Evolutionary conservation across 2,888 invertebrate genomes (phyloP), one percentile per base, ranked within the genome.

Genomic region (Euclidia mi): DNA sequence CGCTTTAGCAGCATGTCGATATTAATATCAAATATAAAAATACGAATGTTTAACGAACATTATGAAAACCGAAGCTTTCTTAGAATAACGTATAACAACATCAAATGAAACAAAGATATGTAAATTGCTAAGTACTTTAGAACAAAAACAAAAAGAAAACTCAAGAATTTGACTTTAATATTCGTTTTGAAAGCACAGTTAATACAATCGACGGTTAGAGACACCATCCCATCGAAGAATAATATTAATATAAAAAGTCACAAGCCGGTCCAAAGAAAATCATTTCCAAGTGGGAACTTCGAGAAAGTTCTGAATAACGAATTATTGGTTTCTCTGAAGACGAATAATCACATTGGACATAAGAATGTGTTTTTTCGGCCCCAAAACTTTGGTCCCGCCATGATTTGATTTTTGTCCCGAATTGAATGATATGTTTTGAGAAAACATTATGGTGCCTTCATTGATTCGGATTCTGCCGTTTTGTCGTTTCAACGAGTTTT

Each of bases 321-420:
- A 91, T 92, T 91, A 92, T 92, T 92, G 89, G 90, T 90, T 88
- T 85, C 86, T 79, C 74, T 57, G 86, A 85, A 84, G 84, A 79
- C 84, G 82, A 78, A 84, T 84, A 81, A 82, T 84, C 81, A 82
- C 85, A 85, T 87, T 84, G 84, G 83, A 87, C 84, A 80, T 84
- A 72, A 68, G 86, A 85, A 90, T 89, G 72, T 73, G 65, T 70
- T 73, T 70, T 72, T 74, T 52, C 38, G 63, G 57, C 42, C 47
- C 59, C n/a, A 64, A 71, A 65, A 61, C 46, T 68, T 64, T 44
- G 49, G 34, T 68, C 58, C 64, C 57, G 47, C 49, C 47, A 40
- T 61, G 63, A 78, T 83, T 81, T 79, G 79, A 81, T 79, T 81
- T 82, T 76, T 71, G 71, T 75, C 63, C 65, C 61, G 75, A 79